Base-by-base conservation (phyloP, 2,797 vertebrate species). In the Girardinus metallicus region DNA sequence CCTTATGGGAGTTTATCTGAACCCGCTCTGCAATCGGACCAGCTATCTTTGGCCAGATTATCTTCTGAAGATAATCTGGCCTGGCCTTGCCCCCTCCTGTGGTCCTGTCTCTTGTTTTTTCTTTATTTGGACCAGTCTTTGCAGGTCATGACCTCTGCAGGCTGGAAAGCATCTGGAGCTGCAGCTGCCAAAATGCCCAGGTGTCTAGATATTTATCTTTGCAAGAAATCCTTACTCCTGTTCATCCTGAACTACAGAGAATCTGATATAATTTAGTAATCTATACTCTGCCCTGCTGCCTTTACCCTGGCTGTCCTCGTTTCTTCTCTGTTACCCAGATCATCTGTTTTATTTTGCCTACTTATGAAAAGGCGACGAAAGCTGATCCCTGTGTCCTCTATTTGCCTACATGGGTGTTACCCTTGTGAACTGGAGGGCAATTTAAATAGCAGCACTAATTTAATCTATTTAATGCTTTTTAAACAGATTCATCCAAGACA, bases 291-390 rank as follows among this genome's bases (percentile, higher is more conserved):
- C 1, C 23, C 44, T n/a, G 21, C 31, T 74, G 73, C 23, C 64
- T 23, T 39, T 66, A 23, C 34, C 1, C 49, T 57, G 46, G 76
- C 72, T 44, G 71, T 31, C 60, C 75, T 77, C 31, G 66, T 51
- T 43, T 68, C 10, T 31, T 74, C 75, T 80, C 44, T 74, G 57
- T 72, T 46, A 31, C 2, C 23, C 0, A 8, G 68, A 74, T 83
- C 82, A 76, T 76, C 51, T 9, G 0, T 74, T 83, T 83, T 8
- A 41, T 29, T 73, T 64, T 23, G 13, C 71, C 46, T 81, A 34
- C 74, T 41, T 29, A 85, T 73, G 75, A 88, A 66, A 66, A n/a
- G 18, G 49, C 53, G 74, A 73, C 29, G 81, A 75, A 81, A 91
- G 31, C 49, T 73, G 87, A 81, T 73, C 46, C 64, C 47, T 2